Percentiles rank a stretch among this genome's conserved stretches.
These are phyloP conservation scores for Clarias fuscus DNA, from an alignment of 2,797 vertebrate genomes.

Conservation along the genomic window DNA sequence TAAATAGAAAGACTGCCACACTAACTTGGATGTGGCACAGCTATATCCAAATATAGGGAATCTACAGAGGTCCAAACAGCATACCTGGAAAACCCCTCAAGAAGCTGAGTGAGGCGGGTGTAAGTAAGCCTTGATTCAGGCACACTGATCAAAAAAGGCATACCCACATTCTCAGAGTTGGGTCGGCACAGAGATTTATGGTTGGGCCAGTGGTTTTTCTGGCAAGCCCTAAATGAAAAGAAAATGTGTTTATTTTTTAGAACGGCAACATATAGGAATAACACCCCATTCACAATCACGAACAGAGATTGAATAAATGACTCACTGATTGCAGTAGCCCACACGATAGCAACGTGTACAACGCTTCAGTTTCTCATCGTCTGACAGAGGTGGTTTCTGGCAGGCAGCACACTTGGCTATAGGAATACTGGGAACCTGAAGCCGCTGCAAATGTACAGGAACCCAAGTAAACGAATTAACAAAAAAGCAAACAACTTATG, in stretches of 20 bases:
- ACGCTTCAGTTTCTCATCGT: slow-evolving; percentile 93
- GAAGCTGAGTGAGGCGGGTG: slow-evolving; percentile 85
- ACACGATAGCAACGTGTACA: slow-evolving; percentile 98
- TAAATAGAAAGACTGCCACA: background rate
- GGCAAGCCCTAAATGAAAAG: slow-evolving; percentile 77
- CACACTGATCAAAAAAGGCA: slow-evolving; percentile 92
- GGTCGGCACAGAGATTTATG: slow-evolving; percentile 89
- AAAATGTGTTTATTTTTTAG: background rate
- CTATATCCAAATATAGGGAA: background rate
- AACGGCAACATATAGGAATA: background rate
- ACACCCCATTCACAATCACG: background rate
- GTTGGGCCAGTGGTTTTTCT: slow-evolving; percentile 92
- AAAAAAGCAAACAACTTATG: background rate
- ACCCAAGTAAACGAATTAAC: background rate
- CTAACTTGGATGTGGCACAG: background rate
- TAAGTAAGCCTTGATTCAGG: slow-evolving; percentile 92
- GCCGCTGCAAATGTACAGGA: slow-evolving; percentile 74
- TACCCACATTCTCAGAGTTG: slow-evolving; percentile 86
- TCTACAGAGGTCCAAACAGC: background rate
- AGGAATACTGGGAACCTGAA: slow-evolving; percentile 88
- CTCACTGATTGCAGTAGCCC: slow-evolving; percentile 98
- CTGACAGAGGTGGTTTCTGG: slow-evolving; percentile 87
- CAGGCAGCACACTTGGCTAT: slow-evolving; percentile 93
- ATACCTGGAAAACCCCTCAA: slow-evolving; percentile 95
- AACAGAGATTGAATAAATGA: slow-evolving; percentile 41